Evolutionary conservation across 2,113 vertebrate species (phyloP).

Genomic region (Vidua macroura): DNA sequence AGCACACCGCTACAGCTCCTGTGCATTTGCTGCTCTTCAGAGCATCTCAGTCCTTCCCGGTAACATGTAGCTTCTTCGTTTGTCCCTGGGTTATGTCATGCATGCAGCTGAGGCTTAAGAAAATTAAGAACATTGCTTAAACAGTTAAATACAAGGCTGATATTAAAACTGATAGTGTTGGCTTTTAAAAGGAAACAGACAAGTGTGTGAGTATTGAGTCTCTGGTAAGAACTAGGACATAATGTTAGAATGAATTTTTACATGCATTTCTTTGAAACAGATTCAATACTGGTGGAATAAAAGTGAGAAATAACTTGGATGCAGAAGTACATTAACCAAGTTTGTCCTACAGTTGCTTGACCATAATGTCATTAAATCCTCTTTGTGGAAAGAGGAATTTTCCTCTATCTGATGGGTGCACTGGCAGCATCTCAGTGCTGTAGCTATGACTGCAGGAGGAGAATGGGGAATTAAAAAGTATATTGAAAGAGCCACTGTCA

Average conservation of each 20-base stretch:
- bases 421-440: neutral
- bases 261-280: neutral
- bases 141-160: neutral
- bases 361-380: neutral
- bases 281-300: rapidly evolving
- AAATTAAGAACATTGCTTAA: neutral
- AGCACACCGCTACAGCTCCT: neutral
- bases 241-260: neutral
- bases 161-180: neutral
- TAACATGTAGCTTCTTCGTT: rapidly evolving
- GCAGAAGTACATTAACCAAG: neutral
- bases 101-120: neutral
- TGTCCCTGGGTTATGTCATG: neutral
- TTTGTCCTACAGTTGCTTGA: neutral
- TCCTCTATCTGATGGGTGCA: rapidly evolving
- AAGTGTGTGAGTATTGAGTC: rapidly evolving
- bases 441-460: neutral
- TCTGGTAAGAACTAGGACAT: neutral
- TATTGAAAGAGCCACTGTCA: neutral
- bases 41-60: neutral
- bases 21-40: neutral
- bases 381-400: neutral
- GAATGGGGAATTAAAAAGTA: neutral
- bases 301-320: neutral
- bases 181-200: neutral